Conservation (phyloP, 2,888 invertebrate genomes). For the Drosophila meridiana region DNA sequence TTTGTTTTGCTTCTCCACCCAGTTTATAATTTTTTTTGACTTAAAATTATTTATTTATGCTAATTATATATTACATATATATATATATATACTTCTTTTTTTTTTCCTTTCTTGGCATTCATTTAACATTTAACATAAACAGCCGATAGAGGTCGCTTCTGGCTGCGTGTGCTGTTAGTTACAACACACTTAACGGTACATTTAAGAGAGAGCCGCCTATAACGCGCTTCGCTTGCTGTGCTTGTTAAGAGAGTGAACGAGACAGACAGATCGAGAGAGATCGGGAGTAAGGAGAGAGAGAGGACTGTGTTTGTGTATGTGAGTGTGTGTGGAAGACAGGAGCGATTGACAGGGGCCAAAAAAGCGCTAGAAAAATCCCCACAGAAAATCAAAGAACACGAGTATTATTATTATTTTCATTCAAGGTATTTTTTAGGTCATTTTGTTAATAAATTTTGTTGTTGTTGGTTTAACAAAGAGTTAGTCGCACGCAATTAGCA, state of each 20-base stretch:
- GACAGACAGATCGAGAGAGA: constrained; percentile 9
- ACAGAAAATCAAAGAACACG: background rate
- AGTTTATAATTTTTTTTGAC: constrained; percentile 79
- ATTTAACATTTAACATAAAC: constrained; percentile 44
- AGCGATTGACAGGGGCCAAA: constrained; percentile 1
- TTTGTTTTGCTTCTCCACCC: constrained; percentile 82
- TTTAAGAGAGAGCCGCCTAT: constrained; percentile 25
- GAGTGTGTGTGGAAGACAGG: constrained; percentile 3
- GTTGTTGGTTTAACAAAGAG: background rate
- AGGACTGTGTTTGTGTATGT: constrained; percentile 6
- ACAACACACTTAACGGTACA: constrained; percentile 29
- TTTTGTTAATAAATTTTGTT: constrained; percentile 4
- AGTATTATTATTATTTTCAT: background rate
- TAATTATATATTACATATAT: constrained; percentile 67
- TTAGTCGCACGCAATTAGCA: constrained; percentile 25
- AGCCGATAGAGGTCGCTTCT: constrained; percentile 51
- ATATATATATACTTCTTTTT: constrained; percentile 17
- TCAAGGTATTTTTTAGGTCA: background rate
- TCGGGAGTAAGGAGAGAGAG: background rate
- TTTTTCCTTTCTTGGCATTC: constrained; percentile 11
- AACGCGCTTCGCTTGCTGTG: constrained; percentile 50
- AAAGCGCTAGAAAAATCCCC: constrained; percentile 11
- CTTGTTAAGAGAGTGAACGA: constrained; percentile 28
- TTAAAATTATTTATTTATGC: constrained; percentile 75
- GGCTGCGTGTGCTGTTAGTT: constrained; percentile 29